Percentiles rank a stretch among this genome's conserved stretches.
phyloP scores from a whole-genome alignment of 2,797 vertebrate genomes.

The Pangasius krempfi region DNA sequence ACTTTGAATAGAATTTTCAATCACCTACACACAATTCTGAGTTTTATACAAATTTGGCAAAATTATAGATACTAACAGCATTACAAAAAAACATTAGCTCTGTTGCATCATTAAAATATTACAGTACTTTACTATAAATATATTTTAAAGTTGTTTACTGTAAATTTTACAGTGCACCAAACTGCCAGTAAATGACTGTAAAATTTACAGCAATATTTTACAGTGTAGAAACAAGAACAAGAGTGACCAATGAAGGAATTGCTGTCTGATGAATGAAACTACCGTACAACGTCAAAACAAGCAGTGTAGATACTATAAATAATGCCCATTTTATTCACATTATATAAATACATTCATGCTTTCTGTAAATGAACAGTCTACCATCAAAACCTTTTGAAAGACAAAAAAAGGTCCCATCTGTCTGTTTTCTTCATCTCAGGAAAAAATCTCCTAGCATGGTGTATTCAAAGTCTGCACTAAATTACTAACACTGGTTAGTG shows the following conservation, averaged over 20 bases:
- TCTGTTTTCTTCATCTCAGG: not conserved
- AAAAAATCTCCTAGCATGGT: not conserved
- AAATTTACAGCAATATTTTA: too few species aligned
- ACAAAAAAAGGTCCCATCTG: not conserved
- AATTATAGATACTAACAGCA: not conserved
- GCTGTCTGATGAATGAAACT: not conserved
- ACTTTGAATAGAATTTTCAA: not conserved
- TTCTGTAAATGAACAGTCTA: not conserved
- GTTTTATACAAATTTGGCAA: not conserved
- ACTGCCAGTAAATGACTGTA: too few species aligned
- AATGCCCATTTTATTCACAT: not conserved
- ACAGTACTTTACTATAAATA: too few species aligned
- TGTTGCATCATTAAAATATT: too few species aligned
- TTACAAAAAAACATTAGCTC: not conserved
- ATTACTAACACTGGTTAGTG: not conserved
- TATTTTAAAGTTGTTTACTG: too few species aligned
- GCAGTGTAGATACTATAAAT: not conserved
- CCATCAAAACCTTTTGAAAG: not conserved
- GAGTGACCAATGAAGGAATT: not conserved
- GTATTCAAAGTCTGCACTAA: not conserved
- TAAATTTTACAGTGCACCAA: too few species aligned
- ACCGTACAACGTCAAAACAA: not conserved
- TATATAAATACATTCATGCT: not conserved
- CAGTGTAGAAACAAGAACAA: not conserved
- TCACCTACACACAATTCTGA: not conserved